These are phyloP conservation scores for Melanargia galathea DNA, from an alignment of 2,888 invertebrate species.

Conservation along the genomic window DNA sequence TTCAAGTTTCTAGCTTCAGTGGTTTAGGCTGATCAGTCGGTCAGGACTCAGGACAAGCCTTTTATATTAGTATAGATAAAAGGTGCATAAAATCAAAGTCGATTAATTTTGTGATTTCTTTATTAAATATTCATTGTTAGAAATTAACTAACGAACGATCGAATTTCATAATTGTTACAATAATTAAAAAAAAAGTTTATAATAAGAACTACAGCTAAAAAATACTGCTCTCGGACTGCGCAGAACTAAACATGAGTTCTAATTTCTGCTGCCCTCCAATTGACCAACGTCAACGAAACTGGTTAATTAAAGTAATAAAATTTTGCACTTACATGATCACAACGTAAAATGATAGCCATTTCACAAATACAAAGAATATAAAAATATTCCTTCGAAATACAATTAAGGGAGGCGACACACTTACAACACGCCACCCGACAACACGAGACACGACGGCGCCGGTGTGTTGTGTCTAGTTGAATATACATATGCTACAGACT, in stretches of 20 bases:
- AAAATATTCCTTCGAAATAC: constrained; percentile 38
- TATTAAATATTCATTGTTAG: constrained; percentile 82
- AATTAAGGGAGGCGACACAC: constrained; percentile 21
- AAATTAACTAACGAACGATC: constrained; percentile 82
- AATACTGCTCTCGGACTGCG: constrained; percentile 81
- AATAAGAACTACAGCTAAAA: constrained; percentile 77
- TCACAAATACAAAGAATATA: constrained; percentile 67
- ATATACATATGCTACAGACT: no score
- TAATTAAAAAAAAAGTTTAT: constrained; percentile 70
- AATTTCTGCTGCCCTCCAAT: constrained; percentile 72
- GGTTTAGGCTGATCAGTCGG: no score
- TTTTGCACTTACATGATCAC: constrained; percentile 82
- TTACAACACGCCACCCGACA: not conserved
- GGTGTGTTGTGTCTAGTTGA: no score
- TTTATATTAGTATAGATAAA: no score
- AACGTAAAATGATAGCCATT: constrained; percentile 80
- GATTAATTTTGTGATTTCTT: constrained; percentile 76
- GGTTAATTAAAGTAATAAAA: constrained; percentile 62
- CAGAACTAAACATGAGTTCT: constrained; percentile 67
- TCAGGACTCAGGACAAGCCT: no score
- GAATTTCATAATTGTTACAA: constrained; percentile 79
- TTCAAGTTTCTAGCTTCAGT: no score
- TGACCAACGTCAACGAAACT: constrained; percentile 69
- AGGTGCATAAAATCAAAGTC: constrained; percentile 55
- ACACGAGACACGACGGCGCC: not conserved